Base-by-base conservation (phyloP, 2,113 vertebrate species). In the Mus pahari region DNA sequence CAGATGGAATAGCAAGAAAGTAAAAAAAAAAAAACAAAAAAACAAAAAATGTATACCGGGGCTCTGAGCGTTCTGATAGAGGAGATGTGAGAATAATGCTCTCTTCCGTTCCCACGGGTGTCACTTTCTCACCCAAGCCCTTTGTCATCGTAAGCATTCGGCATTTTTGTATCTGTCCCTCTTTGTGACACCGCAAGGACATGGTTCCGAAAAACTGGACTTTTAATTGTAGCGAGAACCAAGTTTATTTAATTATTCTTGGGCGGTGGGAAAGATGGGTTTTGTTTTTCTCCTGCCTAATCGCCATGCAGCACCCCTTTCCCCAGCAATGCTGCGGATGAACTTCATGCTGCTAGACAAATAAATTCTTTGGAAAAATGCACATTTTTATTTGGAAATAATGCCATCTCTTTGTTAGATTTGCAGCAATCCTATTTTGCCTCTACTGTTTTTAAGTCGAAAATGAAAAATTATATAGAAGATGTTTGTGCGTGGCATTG, bases 391-490 rank as follows among this genome's bases (percentile, higher is more conserved):
- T 99, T 99, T 99, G 99, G 99, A 99, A 99, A 99, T 99, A 99
- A 99, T 99, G 99, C 99, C 99, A 99, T 99, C 99, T 99, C 99
- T 99, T 99, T 99, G 98, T 99, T 99, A 99, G 99, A 99, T 99
- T 99, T 99, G 99, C 99, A 98, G 99, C 99, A 99, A 99, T 99
- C 99, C 99, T 99, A 99, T 99, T 99, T 99, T 99, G 99, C 99
- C 99, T 99, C 99, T 99, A 99, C 99, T 99, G 99, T 99, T 99
- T 99, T 99, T 99, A 99, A 99, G 99, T 99, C 99, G 98, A 99
- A 99, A 99, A 99, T 99, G 99, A 99, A 99, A 99, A 99, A 99
- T 99, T 99, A 99, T 99, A 99, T 99, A 99, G 99, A 99, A 99
- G 98, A 98, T 99, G 99, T 99, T 99, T 99, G 99, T 99, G 99